A percentile compares a stretch with the other conserved stretches of the same genome.
Evolutionary conservation across 30 jellyfish, hydroid and myxozoan genomes (phyloP).

Genomic region (Nemopilema nomurai): DNA sequence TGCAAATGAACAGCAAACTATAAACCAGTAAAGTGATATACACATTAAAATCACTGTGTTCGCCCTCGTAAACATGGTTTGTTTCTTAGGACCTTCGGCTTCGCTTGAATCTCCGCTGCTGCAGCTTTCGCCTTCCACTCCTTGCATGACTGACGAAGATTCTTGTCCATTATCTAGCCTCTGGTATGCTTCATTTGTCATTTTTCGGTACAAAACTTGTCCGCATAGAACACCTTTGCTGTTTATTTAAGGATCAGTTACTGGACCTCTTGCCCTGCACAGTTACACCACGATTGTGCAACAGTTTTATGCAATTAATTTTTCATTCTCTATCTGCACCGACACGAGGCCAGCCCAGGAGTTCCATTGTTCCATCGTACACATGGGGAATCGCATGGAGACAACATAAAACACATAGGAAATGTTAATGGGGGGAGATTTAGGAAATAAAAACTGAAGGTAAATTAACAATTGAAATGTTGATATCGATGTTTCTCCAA

Average conservation of each 20-base stretch:
- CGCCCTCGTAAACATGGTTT: conserved; percentile 3
- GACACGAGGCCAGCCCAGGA: not conserved
- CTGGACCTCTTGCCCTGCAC: not conserved
- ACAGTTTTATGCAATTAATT: not conserved
- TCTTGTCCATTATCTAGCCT: not conserved
- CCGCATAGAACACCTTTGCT: not conserved
- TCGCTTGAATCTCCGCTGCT: not conserved
- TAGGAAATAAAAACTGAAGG: not conserved
- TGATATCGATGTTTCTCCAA: not conserved
- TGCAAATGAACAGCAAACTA: conserved; percentile 57
- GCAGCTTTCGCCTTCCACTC: not conserved
- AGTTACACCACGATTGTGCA: not conserved
- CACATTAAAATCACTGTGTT: conserved; percentile 21
- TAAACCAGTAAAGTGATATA: conserved; percentile 33
- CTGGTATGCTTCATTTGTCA: not conserved
- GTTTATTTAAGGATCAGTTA: not conserved
- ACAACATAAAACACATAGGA: not conserved
- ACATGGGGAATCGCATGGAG: not conserved
- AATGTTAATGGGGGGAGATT: not conserved
- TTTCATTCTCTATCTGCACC: not conserved
- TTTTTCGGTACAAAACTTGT: not conserved
- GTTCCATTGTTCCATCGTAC: too few relatives aligned
- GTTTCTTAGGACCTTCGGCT: not conserved
- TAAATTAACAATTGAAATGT: not conserved
- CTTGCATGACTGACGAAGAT: not conserved